Conservation (phyloP, 1,140 invertebrate genomes). For the Eubasilissa regina region DNA sequence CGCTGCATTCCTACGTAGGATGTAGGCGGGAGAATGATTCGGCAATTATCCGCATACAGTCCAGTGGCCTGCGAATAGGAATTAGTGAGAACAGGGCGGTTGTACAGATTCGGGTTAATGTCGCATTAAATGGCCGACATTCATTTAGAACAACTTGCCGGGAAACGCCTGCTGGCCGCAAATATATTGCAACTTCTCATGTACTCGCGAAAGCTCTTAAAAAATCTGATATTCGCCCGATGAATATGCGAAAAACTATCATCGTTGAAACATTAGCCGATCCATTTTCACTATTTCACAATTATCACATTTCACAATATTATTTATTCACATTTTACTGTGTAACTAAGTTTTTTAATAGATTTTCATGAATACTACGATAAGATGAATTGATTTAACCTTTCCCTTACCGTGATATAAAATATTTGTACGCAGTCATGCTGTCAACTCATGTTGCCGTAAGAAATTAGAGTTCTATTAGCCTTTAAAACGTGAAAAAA, state of each 20-base stretch:
- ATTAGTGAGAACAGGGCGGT: slow-evolving; percentile 42
- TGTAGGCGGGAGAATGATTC: slow-evolving; percentile 25
- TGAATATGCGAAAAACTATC: background rate
- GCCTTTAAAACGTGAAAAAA: no score
- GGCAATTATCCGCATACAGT: slow-evolving; percentile 35
- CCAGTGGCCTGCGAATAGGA: slow-evolving; percentile 37
- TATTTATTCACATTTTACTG: no score
- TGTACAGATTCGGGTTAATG: slow-evolving; percentile 49
- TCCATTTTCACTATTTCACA: no score
- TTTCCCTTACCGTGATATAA: no score
- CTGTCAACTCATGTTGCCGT: no score
- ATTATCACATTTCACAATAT: no score
- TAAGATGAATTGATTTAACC: no score
- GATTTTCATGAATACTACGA: no score
- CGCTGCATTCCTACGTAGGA: slow-evolving; percentile 21
- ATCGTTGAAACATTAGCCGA: no score
- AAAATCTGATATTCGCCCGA: background rate
- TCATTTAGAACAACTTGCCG: slow-evolving; percentile 30
- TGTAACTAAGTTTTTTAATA: no score
- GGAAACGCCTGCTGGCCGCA: slow-evolving; percentile 9
- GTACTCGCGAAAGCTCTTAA: background rate
- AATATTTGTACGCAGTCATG: no score
- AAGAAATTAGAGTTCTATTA: no score
- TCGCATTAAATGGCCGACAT: slow-evolving; percentile 48
- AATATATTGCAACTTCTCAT: slow-evolving; percentile 38